Percentiles rank a stretch among this genome's conserved stretches.
These are phyloP conservation scores for Tenthredo mesomela DNA, from an alignment of 2,888 invertebrate genomes.

Conservation along the genomic window DNA sequence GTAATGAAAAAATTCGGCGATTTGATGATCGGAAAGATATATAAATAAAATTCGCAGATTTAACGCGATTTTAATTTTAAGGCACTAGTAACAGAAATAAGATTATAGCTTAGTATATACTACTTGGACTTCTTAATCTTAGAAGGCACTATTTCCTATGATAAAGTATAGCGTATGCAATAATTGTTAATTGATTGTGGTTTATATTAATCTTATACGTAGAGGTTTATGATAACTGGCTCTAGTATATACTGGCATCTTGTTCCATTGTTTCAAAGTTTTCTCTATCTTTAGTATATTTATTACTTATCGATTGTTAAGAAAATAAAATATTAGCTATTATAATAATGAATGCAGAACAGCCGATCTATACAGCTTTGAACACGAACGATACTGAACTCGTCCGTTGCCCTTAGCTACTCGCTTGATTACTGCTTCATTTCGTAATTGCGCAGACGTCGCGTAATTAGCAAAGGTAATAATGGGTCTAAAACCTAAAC, in stretches of 20 bases:
- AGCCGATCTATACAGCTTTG: slow-evolving; percentile 20
- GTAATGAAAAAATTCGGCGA: slow-evolving; percentile 5
- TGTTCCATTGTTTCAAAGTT: slow-evolving; percentile 63
- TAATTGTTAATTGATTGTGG: slow-evolving; percentile 60
- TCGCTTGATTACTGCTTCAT: slow-evolving; percentile 6
- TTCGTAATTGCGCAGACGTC: slow-evolving; percentile 9
- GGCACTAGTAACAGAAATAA: slow-evolving; percentile 74
- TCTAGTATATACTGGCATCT: slow-evolving; percentile 75
- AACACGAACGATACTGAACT: slow-evolving; percentile 45
- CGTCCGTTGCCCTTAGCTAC: slow-evolving; percentile 8
- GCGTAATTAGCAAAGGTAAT: slow-evolving; percentile 12
- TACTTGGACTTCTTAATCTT: slow-evolving; percentile 64
- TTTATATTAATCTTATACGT: slow-evolving; percentile 57
- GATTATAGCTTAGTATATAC: slow-evolving; percentile 28
- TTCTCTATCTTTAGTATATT: slow-evolving; percentile 52
- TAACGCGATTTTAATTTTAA: slow-evolving; percentile 59
- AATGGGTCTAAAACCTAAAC: slow-evolving; percentile 49
- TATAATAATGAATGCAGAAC: slow-evolving; percentile 35
- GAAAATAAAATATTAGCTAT: slow-evolving; percentile 20
- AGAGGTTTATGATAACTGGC: slow-evolving; percentile 72
- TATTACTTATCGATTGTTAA: slow-evolving; percentile 37
- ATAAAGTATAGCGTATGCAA: slow-evolving; percentile 65
- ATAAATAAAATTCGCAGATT: not conserved
- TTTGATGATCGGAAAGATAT: not conserved
- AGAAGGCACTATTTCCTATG: slow-evolving; percentile 75